phyloP scores from a whole-genome alignment of 2,888 invertebrate species.

The Lapara coniferarum region DNA sequence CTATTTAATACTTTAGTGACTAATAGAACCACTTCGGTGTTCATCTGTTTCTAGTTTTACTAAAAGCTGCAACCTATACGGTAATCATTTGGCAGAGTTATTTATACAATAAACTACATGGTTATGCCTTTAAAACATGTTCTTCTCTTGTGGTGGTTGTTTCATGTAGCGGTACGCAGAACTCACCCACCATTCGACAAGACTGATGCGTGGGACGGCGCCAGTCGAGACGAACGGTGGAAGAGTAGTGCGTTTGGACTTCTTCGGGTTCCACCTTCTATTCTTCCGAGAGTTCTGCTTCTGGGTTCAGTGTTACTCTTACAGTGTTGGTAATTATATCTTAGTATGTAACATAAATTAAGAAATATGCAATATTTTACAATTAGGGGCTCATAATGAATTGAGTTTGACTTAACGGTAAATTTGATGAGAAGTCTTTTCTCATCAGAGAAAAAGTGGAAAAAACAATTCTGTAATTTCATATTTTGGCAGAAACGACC shows the following conservation, averaged over 20 bases:
- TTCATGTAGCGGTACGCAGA: conserved; percentile 43
- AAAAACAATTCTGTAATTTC: no score
- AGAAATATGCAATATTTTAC: no score
- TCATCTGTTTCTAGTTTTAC: no score
- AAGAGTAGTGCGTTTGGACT: conserved; percentile 42
- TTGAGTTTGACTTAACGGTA: no score
- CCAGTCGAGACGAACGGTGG: conserved; percentile 73
- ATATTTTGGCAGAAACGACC: no score
- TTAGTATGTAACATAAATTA: no score
- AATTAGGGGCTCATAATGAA: no score
- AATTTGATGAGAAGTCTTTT: no score
- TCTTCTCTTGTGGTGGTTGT: conserved; percentile 29
- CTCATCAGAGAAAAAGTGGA: no score
- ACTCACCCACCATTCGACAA: conserved; percentile 82
- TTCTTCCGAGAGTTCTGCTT: conserved; percentile 33
- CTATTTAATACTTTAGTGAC: not conserved
- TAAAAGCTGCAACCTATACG: no score
- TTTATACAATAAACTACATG: not conserved
- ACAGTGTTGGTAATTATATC: no score
- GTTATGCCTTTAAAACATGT: not conserved
- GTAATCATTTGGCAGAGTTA: not conserved
- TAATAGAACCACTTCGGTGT: no score
- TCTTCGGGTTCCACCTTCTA: conserved; percentile 39
- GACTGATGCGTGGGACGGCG: conserved; percentile 68
- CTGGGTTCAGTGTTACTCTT: not conserved